Percentiles rank a stretch among this genome's conserved stretches.
These are phyloP conservation scores for Dreissena rostriformis DNA, from an alignment of 1,140 invertebrate genomes.

Conservation along the genomic window DNA sequence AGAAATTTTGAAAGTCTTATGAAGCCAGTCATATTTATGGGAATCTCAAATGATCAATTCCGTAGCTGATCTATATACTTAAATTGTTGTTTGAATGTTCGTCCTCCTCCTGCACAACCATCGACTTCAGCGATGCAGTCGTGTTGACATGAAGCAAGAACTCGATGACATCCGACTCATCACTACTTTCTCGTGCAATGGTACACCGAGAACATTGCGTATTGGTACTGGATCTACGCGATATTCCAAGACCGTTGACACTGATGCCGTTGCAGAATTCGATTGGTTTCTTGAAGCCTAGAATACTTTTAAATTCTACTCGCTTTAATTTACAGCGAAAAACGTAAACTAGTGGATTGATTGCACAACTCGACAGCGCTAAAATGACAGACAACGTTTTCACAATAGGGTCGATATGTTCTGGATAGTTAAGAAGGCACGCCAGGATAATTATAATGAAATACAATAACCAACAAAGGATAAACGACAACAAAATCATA, in stretches of 20 bases:
- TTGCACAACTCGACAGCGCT: conserved; percentile 78
- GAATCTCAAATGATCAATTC: no score
- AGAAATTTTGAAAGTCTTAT: no score
- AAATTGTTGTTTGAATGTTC: conserved; percentile 5
- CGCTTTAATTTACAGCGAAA: conserved; percentile 83
- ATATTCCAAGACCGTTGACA: conserved; percentile 21
- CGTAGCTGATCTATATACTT: neutral
- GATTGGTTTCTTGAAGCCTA: conserved; percentile 28
- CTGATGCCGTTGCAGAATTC: conserved; percentile 6
- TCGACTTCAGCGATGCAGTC: conserved; percentile 60
- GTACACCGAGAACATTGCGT: conserved; percentile 35
- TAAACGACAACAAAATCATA: conserved; percentile 83
- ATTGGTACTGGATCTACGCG: conserved; percentile 10
- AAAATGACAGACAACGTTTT: conserved; percentile 72
- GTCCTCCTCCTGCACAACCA: conserved; percentile 26
- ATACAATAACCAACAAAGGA: conserved; percentile 84
- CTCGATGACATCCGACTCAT: conserved; percentile 55
- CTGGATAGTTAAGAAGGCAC: conserved; percentile 69
- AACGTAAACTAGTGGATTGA: conserved; percentile 85
- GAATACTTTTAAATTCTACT: conserved; percentile 65
- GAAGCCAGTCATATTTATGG: no score
- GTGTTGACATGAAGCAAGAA: conserved; percentile 56
- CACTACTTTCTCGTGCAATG: conserved; percentile 58
- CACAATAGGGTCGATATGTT: conserved; percentile 65
- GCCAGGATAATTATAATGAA: conserved; percentile 80